Evolutionary conservation across 2,113 vertebrate genomes (phyloP), one percentile per base, ranked within the genome.

Genomic region (Spilogale gracilis): DNA sequence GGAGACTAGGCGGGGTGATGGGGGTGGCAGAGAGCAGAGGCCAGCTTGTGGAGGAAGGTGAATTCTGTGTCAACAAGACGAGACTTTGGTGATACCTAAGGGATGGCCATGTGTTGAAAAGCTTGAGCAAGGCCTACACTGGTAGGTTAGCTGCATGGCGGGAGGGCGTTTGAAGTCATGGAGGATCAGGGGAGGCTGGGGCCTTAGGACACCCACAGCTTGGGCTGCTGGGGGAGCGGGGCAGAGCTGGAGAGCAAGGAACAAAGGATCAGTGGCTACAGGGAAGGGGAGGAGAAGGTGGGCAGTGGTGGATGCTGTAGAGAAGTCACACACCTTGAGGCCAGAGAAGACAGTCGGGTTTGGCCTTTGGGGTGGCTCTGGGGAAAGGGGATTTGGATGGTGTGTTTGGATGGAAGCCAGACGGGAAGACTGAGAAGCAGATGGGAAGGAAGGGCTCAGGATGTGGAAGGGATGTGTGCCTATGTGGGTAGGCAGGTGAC

Each of bases 381-480:
- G 65, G 80, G 65, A 43, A 27, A 80, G 20, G 61, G 61, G 54
- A 14, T 71, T 56, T 79, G 89, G 12, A 12, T 23, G 23, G 4
- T 1, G 0, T 63, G 7, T 48, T 76, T 1, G n/a, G 18, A 56
- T 80, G 21, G 61, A 60, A 58, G 17, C 45, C 1, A 1, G 2
- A 25, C 3, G 5, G 5, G 30, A 18, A 2, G 43, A 50, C 38
- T 56, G 30, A 45, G 73, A 23, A 38, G 23, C 27, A 9, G 43
- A 17, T 32, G 48, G 60, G 54, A 69, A 45, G 32, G 7, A 9
- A 7, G 48, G 52, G 7, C 18, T 18, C 0, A 0, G 50, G 7
- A 5, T 60, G 38, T 76, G 52, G 21, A 30, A 86, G 63, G 79
- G 56, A 38, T 38, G 38, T 38, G 38, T 38, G 38, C 38, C 38